Evolutionary conservation across 2,888 invertebrate genomes (phyloP).

Genomic region (Galeopsomyia nigrocyanea): DNA sequence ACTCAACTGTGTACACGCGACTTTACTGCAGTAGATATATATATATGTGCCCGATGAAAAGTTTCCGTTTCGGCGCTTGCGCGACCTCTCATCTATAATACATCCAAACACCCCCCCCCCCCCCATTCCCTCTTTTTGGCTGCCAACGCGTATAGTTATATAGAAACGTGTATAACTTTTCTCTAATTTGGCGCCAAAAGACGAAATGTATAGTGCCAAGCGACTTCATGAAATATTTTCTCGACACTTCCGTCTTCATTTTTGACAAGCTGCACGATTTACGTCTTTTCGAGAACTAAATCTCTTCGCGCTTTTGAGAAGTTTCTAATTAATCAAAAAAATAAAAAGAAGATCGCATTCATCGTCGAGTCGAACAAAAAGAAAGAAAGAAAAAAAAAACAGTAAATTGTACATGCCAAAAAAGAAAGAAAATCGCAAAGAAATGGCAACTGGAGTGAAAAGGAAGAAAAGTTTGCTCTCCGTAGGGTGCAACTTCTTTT

Average conservation of each 20-base stretch:
- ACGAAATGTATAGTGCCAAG: constrained; percentile 5
- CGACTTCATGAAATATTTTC: constrained; percentile 38
- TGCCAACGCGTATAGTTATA: constrained; percentile 40
- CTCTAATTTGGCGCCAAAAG: too few species aligned
- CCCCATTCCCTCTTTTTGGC: constrained; percentile 14
- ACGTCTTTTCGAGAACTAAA: too few species aligned
- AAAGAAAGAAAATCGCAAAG: constrained; percentile 34
- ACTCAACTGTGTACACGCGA: constrained; percentile 47
- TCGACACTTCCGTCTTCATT: neutral
- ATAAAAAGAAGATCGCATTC: too few species aligned
- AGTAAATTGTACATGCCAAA: constrained; percentile 25
- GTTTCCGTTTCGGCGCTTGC: constrained; percentile 54
- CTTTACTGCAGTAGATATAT: constrained; percentile 48
- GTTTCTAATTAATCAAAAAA: too few species aligned
- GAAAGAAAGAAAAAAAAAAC: constrained; percentile 3
- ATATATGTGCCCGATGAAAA: constrained; percentile 57
- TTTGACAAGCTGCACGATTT: too few species aligned
- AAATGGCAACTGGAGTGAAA: neutral
- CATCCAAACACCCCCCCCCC: constrained; percentile 24
- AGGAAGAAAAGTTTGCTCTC: neutral
- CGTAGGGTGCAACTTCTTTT: constrained; percentile 36
- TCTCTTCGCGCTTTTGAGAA: too few species aligned
- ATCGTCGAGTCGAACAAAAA: neutral
- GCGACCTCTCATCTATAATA: constrained; percentile 39
- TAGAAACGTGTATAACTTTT: constrained; percentile 44